Evolutionary conservation across 23 tunicate genomes (phyloP).

Genomic region (Halocynthia aurantium): DNA sequence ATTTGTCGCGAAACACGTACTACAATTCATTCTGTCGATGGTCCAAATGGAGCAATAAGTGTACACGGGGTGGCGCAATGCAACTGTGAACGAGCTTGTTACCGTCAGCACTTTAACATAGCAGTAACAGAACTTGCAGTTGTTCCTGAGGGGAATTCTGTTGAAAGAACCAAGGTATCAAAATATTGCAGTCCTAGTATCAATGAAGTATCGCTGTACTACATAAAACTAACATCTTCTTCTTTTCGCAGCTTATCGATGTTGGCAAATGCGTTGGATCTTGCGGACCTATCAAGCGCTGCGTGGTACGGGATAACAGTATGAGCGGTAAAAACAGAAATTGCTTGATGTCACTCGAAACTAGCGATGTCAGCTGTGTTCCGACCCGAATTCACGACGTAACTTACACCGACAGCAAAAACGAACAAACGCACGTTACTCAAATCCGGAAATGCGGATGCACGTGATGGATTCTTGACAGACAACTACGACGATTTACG

Average conservation of each 20-base stretch:
- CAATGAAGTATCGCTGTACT: too few relatives aligned
- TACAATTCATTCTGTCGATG: conserved; percentile 27
- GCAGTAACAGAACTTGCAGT: conserved; percentile 46
- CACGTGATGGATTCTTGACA: conserved; percentile 30
- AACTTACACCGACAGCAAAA: conserved; percentile 27
- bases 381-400: conserved; percentile 60
- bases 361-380: conserved; percentile 64
- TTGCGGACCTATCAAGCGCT: conserved; percentile 57
- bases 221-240: too few relatives aligned
- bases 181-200: too few relatives aligned
- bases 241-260: conserved; percentile 45
- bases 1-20: conserved; percentile 40
- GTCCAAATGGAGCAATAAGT: conserved; percentile 61
- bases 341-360: conserved; percentile 81
- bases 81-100: conserved; percentile 56
- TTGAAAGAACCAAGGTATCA: conserved; percentile 33
- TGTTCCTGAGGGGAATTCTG: background rate
- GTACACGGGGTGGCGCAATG: conserved; percentile 43
- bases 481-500: background rate
- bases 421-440: conserved; percentile 22
- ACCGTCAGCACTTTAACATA: conserved; percentile 69
- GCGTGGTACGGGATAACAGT: conserved; percentile 42
- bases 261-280: conserved; percentile 76
- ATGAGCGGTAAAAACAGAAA: background rate
- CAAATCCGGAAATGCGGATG: conserved; percentile 83